Base-by-base conservation (phyloP, 2,888 invertebrate genomes). In the Schrankia costaestrigalis region DNA sequence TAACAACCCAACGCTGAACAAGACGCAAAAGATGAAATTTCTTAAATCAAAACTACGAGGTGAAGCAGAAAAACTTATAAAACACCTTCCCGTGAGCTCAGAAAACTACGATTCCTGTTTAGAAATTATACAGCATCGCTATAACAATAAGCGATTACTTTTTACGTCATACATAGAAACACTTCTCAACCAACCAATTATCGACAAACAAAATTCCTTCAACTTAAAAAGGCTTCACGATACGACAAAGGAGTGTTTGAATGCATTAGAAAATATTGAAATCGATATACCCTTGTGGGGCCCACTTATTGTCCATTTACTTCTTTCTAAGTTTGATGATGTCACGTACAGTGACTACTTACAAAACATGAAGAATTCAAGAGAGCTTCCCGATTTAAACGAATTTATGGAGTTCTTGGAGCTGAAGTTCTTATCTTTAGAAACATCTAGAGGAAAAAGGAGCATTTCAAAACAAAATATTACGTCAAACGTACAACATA, bases 101-200 rank as follows among this genome's bases (percentile, higher is more conserved):
- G n/a, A n/a, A n/a, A n/a, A n/a, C n/a, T 26, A 26, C 15, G 14
- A 26, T 10, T 26, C 26, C 5, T 26, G 26, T 14, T 9, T 26
- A 11, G 26, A 26, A 8, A 26, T 26, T 26, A 26, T 14, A 13
- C 23, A 11, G 23, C 23, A 23, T 23, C 23, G 23, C n/a, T 36
- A 36, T 14, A 6, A 27, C 22, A 36, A 31, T 12, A 26, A 22
- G 10, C 21, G 23, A 17, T 26, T 12, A 22, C 30, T 27, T 15
- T 31, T 36, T 12, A 36, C 12, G 3, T 22, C 26, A 9, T 31
- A 36, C 17, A 26, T 36, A 17, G 22, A 36, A 6, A 18, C 13
- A 9, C 22, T 31, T 18, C 26, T 36, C 1, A 27, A 26, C 14
- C 22, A 31, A 22, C 17, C 27, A 3, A 11, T 11, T 11, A 28